A percentile compares a stretch with the other conserved stretches of the same genome.
These are phyloP conservation scores for Pseudomyrmex pallidus DNA, from an alignment of 1,140 invertebrate genomes.

Conservation along the genomic window DNA sequence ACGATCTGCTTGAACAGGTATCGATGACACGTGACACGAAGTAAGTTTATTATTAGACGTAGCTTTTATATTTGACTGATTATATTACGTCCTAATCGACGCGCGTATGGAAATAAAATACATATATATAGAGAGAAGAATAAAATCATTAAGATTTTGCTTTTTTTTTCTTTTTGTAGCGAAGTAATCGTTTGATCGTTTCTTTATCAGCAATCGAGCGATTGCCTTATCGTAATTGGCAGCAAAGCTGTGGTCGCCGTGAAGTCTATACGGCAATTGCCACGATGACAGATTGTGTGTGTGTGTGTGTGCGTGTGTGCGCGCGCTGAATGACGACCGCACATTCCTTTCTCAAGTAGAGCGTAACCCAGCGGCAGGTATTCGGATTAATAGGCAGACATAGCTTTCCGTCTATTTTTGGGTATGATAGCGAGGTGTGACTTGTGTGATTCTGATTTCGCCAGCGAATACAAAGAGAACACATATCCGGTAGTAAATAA, in stretches of 20 bases:
- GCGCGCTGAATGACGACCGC: conserved; percentile 52
- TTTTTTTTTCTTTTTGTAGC: neutral
- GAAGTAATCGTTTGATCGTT: neutral
- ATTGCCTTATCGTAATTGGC: conserved; percentile 26
- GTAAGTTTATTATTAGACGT: no score
- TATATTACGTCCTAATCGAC: neutral
- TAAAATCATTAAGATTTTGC: no score
- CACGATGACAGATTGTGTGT: conserved; percentile 35
- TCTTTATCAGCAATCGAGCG: neutral
- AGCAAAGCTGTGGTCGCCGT: neutral
- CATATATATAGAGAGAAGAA: no score
- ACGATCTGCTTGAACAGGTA: neutral
- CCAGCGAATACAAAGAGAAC: conserved; percentile 8
- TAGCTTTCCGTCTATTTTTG: conserved; percentile 50
- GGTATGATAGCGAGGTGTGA: neutral
- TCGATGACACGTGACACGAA: neutral
- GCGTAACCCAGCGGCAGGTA: conserved; percentile 40
- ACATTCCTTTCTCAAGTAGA: conserved; percentile 61
- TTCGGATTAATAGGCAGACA: conserved; percentile 44
- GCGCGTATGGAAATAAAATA: no score
- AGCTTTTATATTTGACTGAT: conserved; percentile 1
- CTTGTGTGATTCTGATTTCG: conserved; percentile 12
- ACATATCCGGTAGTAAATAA: neutral
- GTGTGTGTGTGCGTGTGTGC: no score
- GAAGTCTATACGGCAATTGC: neutral